Percentiles rank a stretch among this genome's conserved stretches.
Evolutionary conservation across 2,113 vertebrate genomes (phyloP).

Genomic region (Aegithalos caudatus): DNA sequence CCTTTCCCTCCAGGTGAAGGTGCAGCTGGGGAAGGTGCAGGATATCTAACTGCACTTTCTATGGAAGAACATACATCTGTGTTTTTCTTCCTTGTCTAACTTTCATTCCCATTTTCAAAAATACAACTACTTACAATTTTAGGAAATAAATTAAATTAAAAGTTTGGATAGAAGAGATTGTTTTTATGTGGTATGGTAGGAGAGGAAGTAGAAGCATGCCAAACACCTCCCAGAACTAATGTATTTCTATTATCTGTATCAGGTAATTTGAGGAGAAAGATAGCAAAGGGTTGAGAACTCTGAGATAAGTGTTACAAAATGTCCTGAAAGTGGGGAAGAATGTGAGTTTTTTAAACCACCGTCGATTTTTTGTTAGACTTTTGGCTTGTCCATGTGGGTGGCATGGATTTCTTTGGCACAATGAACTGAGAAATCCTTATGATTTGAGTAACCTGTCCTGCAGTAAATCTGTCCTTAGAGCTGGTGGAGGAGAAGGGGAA

Average conservation of each 20-base stretch:
- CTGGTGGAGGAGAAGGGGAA: background rate
- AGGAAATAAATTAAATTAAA: background rate
- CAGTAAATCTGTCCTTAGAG: background rate
- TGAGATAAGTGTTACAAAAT: background rate
- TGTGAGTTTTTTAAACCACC: background rate
- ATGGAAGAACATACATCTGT: background rate
- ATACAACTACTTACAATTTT: background rate
- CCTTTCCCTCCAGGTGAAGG: background rate
- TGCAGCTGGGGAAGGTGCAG: background rate
- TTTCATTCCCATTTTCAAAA: background rate
- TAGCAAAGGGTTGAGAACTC: background rate
- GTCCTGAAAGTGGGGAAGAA: background rate
- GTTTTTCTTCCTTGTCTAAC: background rate
- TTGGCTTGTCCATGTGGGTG: background rate
- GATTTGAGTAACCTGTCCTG: background rate
- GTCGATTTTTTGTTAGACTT: background rate
- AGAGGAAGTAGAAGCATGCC: background rate
- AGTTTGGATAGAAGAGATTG: background rate
- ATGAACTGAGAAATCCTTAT: background rate
- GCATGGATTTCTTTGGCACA: background rate
- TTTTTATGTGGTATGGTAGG: background rate
- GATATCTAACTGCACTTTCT: background rate
- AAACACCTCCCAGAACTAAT: background rate
- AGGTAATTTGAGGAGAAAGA: background rate
- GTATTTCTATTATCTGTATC: background rate